phyloP scores from a whole-genome alignment of 2,888 invertebrate species.

The Perizoma flavofasciatum region DNA sequence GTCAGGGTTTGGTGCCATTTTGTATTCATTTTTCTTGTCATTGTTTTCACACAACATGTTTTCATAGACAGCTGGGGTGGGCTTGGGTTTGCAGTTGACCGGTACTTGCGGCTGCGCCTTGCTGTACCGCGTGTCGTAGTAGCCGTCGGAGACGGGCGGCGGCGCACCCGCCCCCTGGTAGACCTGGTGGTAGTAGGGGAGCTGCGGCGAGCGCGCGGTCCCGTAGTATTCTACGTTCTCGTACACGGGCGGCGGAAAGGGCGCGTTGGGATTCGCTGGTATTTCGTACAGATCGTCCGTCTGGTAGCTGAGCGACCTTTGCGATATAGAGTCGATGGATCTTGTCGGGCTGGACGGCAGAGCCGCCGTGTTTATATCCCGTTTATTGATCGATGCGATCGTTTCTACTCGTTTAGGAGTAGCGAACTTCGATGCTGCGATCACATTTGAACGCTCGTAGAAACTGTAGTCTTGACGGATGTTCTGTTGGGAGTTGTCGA shows the following conservation, averaged over 20 bases:
- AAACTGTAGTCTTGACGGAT: slow-evolving; percentile 79
- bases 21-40: slow-evolving; percentile 72
- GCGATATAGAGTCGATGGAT: slow-evolving; percentile 85
- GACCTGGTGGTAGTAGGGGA: slow-evolving; percentile 86
- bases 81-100: slow-evolving; percentile 76
- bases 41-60: slow-evolving; percentile 73
- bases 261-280: slow-evolving; percentile 68
- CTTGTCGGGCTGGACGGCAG: slow-evolving; percentile 84
- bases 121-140: slow-evolving; percentile 84
- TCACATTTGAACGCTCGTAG: slow-evolving; percentile 89
- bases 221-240: slow-evolving; percentile 93
- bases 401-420: slow-evolving; percentile 89
- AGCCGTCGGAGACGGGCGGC: slow-evolving; percentile 69
- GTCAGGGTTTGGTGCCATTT: slow-evolving; percentile 62
- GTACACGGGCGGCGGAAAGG: slow-evolving; percentile 85
- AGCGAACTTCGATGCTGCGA: slow-evolving; percentile 90
- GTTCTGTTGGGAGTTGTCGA: slow-evolving; percentile 78
- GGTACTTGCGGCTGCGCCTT: slow-evolving; percentile 94
- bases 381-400: slow-evolving; percentile 77
- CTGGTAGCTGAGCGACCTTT: slow-evolving; percentile 81
- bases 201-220: slow-evolving; percentile 81
- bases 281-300: slow-evolving; percentile 77
- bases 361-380: slow-evolving; percentile 69
- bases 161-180: slow-evolving; percentile 72
- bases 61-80: slow-evolving; percentile 75